phyloP scores from a whole-genome alignment of 1,140 invertebrate genomes.

The Lepidurus couesii region DNA sequence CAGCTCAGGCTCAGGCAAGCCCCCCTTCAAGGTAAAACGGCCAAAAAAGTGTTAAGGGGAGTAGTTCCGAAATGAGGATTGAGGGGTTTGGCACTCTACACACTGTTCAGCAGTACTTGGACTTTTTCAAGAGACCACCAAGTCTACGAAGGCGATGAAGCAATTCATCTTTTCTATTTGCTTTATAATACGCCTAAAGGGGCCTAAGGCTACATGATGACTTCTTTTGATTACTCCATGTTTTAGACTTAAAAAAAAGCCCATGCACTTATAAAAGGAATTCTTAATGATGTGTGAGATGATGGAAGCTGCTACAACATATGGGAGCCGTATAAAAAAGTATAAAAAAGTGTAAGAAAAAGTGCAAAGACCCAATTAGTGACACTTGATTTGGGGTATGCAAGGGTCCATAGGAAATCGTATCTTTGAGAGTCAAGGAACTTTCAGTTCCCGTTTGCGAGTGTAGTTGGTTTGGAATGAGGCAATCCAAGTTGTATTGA shows the following conservation, averaged over 20 bases:
- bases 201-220: neutral
- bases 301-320: constrained; percentile 8
- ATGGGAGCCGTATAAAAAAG: neutral
- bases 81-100: neutral
- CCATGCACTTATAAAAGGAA: neutral
- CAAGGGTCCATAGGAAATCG: neutral
- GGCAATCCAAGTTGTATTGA: neutral
- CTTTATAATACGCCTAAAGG: neutral
- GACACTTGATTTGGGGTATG: constrained; percentile 4
- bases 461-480: neutral
- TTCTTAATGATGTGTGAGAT: neutral
- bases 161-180: neutral
- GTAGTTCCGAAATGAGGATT: neutral
- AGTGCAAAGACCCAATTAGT: neutral
- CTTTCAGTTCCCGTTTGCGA: neutral
- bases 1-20: no score
- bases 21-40: no score
- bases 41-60: no score
- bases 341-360: neutral
- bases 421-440: neutral
- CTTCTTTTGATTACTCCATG: neutral
- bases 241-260: neutral
- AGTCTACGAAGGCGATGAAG: neutral
- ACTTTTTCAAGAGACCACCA: neutral
- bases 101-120: neutral